Conservation (phyloP, 2,888 invertebrate genomes). For the Spialia ferax region DNA sequence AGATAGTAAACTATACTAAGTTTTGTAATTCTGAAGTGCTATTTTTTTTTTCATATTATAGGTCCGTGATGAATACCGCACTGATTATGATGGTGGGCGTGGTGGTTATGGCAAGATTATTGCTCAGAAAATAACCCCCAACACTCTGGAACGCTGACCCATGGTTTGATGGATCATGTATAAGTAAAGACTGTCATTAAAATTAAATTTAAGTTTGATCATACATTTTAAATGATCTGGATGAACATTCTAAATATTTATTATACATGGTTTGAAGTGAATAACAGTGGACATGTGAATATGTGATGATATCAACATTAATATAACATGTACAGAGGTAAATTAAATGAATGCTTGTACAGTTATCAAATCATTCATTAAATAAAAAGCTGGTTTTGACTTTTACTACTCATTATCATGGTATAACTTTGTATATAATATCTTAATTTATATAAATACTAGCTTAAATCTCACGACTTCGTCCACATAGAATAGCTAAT, state of each 20-base stretch:
- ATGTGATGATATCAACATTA: neutral
- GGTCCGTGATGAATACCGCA: slow-evolving; percentile 99
- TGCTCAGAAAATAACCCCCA: slow-evolving; percentile 92
- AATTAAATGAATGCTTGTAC: neutral
- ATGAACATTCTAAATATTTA: slow-evolving; percentile 47
- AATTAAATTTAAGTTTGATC: slow-evolving; percentile 42
- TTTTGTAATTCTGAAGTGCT: too few species aligned
- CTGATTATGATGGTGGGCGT: slow-evolving; percentile 98
- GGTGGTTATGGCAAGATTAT: slow-evolving; percentile 99
- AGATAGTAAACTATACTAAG: too few species aligned
- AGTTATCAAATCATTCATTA: neutral
- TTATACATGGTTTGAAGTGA: slow-evolving; percentile 38
- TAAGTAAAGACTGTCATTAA: slow-evolving; percentile 60
- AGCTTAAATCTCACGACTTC: too few species aligned
- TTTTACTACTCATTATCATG: neutral
- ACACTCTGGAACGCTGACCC: slow-evolving; percentile 83
- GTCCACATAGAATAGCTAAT: too few species aligned
- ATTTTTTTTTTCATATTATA: slow-evolving; percentile 63
- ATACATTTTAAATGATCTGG: slow-evolving; percentile 55
- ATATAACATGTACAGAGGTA: neutral
- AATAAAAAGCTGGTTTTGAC: neutral
- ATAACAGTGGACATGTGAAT: neutral
- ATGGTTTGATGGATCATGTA: slow-evolving; percentile 44
- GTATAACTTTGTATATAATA: neutral
- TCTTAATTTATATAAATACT: too few species aligned